Evolutionary conservation across 2,888 invertebrate species (phyloP), one percentile per base, ranked within the genome.

Genomic region (Syritta pipiens): DNA sequence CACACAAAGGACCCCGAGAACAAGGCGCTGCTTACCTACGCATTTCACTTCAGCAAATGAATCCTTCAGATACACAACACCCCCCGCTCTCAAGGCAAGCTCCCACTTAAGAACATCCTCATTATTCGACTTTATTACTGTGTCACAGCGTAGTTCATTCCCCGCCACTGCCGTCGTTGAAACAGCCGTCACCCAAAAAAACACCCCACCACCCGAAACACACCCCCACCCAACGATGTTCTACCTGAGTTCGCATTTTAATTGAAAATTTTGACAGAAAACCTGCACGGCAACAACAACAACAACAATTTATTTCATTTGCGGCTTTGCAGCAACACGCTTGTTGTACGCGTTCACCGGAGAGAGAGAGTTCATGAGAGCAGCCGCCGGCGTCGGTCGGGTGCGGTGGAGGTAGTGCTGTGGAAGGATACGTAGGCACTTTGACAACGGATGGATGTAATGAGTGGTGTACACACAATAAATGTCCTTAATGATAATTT

Each of bases 261-360:
- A 79, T 79, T 79, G 79, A 79, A 79, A 79, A 79, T 74, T 79
- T 79, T 74, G 79, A 79, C 79, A 79, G 79, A 79, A 62, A 79
- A 79, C 65, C 74, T 42, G 74, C 22, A 46, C 57, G 30, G 37
- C 37, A 67, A 60, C 67, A 71, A 60, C 60, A 28, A 30, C 65
- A 55, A 53, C 28, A 79, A 55, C 67, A 72, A 74, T 79, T 72
- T 68, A 49, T 74, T 79, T 79, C 74, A 68, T 74, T 79, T 79
- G 74, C 42, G 62, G 74, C 79, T 62, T 51, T 10, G 5, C 44
- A n/a, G 12, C 24, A 46, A 5, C 20, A 20, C 6, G 12, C 44
- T 20, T 30, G 9, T 19, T 22, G 28, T n/a, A n/a, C n/a, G n/a
- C n/a, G 3, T 24, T 32, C 14, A 28, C n/a, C 2, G 3, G 7